A percentile compares a stretch with the other conserved stretches of the same genome.
Conservation (phyloP, 2,888 invertebrate species). For the Zonitis immaculata region DNA sequence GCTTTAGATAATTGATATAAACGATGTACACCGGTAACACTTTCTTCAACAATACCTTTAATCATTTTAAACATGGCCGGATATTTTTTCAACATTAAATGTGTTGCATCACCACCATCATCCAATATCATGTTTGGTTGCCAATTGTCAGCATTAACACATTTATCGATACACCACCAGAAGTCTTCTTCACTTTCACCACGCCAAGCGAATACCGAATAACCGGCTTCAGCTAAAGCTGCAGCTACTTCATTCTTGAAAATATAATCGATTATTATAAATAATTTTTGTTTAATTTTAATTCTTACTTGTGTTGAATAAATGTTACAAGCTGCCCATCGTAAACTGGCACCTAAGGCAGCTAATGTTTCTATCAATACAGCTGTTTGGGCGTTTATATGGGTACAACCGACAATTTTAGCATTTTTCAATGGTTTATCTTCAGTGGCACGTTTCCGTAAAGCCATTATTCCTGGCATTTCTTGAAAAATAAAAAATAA, state of each 20-base stretch:
- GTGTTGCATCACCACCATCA: slow-evolving; percentile 96
- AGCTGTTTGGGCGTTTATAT: slow-evolving; percentile 97
- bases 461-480: slow-evolving; percentile 97
- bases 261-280: slow-evolving; percentile 42
- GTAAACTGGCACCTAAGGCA: slow-evolving; percentile 83
- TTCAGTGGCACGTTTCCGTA: slow-evolving; percentile 84
- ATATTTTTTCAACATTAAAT: slow-evolving; percentile 93
- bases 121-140: slow-evolving; percentile 97
- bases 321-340: slow-evolving; percentile 98
- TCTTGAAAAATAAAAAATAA: slow-evolving; percentile 52
- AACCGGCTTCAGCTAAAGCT: slow-evolving; percentile 85
- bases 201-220: slow-evolving; percentile 93
- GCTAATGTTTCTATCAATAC: slow-evolving; percentile 87
- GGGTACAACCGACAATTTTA: slow-evolving; percentile 92
- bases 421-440: slow-evolving; percentile 95
- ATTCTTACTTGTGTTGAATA: slow-evolving; percentile 81
- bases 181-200: slow-evolving; percentile 97
- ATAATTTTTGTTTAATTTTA: not conserved
- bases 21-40: slow-evolving; percentile 96
- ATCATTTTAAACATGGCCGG: slow-evolving; percentile 89
- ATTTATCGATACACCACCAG: slow-evolving; percentile 99
- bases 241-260: slow-evolving; percentile 92
- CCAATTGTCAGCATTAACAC: slow-evolving; percentile 88
- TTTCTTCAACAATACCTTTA: slow-evolving; percentile 94
- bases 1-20: slow-evolving; percentile 93